Evolutionary conservation across 1,140 invertebrate species (phyloP).

Genomic region (Brachionus sp.): DNA sequence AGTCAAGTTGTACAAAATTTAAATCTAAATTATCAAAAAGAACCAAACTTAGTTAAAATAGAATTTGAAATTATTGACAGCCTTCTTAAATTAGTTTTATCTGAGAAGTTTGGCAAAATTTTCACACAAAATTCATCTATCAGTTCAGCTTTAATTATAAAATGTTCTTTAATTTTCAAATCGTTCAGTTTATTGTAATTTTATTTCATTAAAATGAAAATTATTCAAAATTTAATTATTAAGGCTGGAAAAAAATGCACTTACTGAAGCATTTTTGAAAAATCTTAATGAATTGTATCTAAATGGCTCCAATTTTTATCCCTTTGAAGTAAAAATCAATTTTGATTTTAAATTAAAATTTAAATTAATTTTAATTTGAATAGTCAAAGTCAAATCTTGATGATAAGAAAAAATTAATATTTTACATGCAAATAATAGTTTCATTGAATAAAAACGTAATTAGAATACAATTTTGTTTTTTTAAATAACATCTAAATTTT

Average conservation of each 20-base stretch:
- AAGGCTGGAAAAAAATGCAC: background rate
- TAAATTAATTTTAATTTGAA: background rate
- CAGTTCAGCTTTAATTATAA: background rate
- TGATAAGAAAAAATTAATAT: background rate
- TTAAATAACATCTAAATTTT: background rate
- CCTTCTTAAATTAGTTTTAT: background rate
- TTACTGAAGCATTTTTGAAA: background rate
- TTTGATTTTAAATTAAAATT: background rate
- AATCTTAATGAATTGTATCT: conserved; percentile 1
- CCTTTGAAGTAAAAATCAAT: background rate
- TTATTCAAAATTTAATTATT: background rate
- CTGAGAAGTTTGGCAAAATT: background rate
- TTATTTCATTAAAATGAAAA: background rate
- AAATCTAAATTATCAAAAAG: background rate
- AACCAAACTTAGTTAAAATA: background rate
- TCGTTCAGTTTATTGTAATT: conserved; percentile 20
- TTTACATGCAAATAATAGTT: conserved; percentile 2
- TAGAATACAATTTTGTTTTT: background rate
- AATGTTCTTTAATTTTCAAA: conserved; percentile 23
- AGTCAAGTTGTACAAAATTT: background rate
- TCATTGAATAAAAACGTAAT: conserved; percentile 23
- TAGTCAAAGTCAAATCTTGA: background rate
- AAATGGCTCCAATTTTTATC: background rate
- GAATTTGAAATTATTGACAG: background rate
- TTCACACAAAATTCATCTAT: background rate